Conservation (phyloP, 2,113 vertebrate genomes). For the Paramisgurnus dabryanus region DNA sequence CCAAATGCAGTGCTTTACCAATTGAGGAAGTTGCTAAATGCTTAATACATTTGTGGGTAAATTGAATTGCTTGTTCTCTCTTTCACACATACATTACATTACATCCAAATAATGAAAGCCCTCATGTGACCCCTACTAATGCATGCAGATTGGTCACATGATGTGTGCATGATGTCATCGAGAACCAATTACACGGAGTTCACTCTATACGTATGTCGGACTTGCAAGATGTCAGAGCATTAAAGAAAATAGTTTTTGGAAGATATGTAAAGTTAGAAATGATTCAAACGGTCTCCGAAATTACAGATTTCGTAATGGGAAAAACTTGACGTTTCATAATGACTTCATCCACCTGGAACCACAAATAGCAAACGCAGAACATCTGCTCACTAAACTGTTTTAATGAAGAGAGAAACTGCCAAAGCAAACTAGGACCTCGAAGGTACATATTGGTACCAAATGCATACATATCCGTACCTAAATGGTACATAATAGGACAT, state of each 20-base stretch:
- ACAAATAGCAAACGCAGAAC: background rate
- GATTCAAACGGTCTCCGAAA: background rate
- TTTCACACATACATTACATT: background rate
- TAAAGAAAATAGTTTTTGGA: background rate
- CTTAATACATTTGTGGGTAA: too few relatives aligned
- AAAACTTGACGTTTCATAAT: background rate
- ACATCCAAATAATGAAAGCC: constrained; percentile 4
- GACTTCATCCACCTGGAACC: constrained; percentile 3
- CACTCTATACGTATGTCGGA: background rate
- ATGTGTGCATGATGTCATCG: constrained; percentile 9
- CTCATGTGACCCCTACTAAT: constrained; percentile 5
- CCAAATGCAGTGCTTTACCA: too few relatives aligned
- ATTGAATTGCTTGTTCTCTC: too few relatives aligned
- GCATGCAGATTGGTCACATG: background rate
- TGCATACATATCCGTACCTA: too few relatives aligned
- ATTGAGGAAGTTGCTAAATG: too few relatives aligned
- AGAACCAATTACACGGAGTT: background rate
- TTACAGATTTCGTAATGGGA: background rate
- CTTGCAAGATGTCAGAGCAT: background rate
- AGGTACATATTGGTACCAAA: too few relatives aligned
- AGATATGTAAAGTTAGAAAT: constrained; percentile 12
- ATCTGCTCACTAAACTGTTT: background rate
- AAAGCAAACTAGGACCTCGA: background rate
- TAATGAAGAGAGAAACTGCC: background rate
- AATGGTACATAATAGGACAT: too few relatives aligned